Base-by-base conservation (phyloP, 1,140 invertebrate genomes). In the Heterodera schachtii region DNA sequence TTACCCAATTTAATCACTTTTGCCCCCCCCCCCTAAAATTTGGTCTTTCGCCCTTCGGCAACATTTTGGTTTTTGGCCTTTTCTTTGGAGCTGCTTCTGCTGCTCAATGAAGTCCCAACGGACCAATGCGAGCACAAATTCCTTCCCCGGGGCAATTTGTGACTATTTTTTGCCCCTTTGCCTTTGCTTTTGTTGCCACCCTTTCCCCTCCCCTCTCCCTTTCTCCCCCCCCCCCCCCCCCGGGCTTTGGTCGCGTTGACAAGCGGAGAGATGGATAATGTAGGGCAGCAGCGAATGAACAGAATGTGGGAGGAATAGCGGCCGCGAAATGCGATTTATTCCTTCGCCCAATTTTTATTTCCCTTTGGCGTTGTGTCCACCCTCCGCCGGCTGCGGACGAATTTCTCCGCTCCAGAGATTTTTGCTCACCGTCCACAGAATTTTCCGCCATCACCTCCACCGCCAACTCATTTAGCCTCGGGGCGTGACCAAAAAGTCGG, bases 241-340 rank as follows among this genome's bases (percentile, higher is more conserved):
- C n/a, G 69, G 31, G 31, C 69, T 6, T 31, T 71, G 69, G 69
- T 71, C 44, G 31, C 21, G 31, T 71, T 71, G 57, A 60, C 57
- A 60, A 60, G 57, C 57, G 57, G 4, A 60, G 57, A 60, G 57
- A 60, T 60, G 57, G 57, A 60, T 60, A 60, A 60, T 60, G 57
- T 60, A 60, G 57, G 57, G 57, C 16, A 60, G 57, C 16, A 60
- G 57, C 4, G 57, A 60, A 60, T 60, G 57, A 60, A 19, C 57
- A 60, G 57, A 13, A 60, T 13, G 57, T 11, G 49, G 49, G 49
- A 16, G 57, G 57, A 60, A 60, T 31, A 41, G 21, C n/a, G 69
- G 69, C 44, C 31, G 69, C 69, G 31, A 71, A 71, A 71, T 71
- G 69, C 69, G 69, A 71, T 71, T 71, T 71, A 43, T 71, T 46